Base-by-base conservation (phyloP, 2,113 vertebrate genomes). In the Lamprologus lemairii region DNA sequence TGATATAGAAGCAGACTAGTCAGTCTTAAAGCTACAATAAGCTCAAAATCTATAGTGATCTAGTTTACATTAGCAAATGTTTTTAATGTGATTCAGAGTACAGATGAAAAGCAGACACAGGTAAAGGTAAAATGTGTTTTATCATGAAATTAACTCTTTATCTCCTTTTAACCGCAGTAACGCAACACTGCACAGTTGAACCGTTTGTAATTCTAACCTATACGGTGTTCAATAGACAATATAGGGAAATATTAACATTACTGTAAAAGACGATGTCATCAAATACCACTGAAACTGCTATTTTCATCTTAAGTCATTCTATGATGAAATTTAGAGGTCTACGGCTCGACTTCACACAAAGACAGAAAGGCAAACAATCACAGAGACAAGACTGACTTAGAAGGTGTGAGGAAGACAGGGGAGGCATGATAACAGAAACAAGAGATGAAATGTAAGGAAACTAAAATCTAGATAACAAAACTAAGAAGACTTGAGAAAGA, bases 201-300 rank as follows among this genome's bases (percentile, higher is more conserved):
- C 8, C 17, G 4, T 51, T 19, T 51, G 0, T 35, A 0, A 21
- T 54, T 54, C 53, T 54, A 54, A 54, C 53, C n/a, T 54, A 54
- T 54, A 13, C 0, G 6, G 54, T 26, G 0, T 55, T 7, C 11
- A 55, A 55, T 26, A 13, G 21, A 26, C 54, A 55, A 55, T 55
- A 55, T 0, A 26, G 54, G 53, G 21, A 55, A 55, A 55, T 26
- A 26, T 55, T 55, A 55, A 55, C 21, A 23, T 26, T 55, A 26
- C 54, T 55, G 11, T 55, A 55, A 23, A 13, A 13, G 11, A 55
- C 54, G 0, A 55, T 55, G 54, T 13, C 21, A 55, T 0, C 0
- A 55, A 55, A 55, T 55, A 55, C 11, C 53, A 23, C 54, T 55
- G 19, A 55, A 55, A 0, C 54, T 26, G 21, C 21, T 55, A 13